Evolutionary conservation across 2,113 vertebrate species (phyloP), one percentile per base, ranked within the genome.

Genomic region (Chamaetylas fuelleborni): DNA sequence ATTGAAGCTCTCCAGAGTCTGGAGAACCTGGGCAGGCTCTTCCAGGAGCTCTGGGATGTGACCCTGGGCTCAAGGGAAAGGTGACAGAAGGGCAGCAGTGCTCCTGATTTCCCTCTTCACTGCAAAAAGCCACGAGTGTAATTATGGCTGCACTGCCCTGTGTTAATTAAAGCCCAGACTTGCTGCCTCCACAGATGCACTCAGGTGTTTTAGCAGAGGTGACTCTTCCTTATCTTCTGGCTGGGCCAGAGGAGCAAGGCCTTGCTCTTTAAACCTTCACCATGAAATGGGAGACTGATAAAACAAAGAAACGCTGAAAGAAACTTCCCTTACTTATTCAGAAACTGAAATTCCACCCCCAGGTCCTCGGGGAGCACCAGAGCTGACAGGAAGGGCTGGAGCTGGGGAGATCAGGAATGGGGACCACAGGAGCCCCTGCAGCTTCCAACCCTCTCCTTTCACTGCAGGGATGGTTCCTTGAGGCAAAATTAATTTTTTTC

Each of bases 401-500:
- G 82, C 69, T 20, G 74, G 22, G 56, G 36, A 33, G 2, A 24
- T 6, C 14, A 22, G 70, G 18, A 40, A 31, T 0, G 0, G 0
- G 45, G 19, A 34, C 58, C 64, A 14, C 29, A 66, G 2, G 60
- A 40, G 47, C 3, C 24, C 19, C 43, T 6, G 1, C 31, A 26
- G 15, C 64, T 73, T 25, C 69, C 34, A 25, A 1, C 9, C 56
- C 45, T 28, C 4, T n/a, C 2, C 1, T 64, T 17, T 10, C 60
- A 2, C 13, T 14, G 40, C 77, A 23, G 71, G 2, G 14, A 14
- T 3, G 38, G 47, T 15, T 31, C 47, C 11, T 8, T 16, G 19
- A 34, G n/a, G 43, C 3, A 31, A 57, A 57, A 66, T 1, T 4
- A 0, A 1, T 2, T 20, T 33, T 54, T 50, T 26, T 5, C 5